Evolutionary conservation across 1,140 invertebrate genomes (phyloP).

Genomic region (Drosophila seguyi): DNA sequence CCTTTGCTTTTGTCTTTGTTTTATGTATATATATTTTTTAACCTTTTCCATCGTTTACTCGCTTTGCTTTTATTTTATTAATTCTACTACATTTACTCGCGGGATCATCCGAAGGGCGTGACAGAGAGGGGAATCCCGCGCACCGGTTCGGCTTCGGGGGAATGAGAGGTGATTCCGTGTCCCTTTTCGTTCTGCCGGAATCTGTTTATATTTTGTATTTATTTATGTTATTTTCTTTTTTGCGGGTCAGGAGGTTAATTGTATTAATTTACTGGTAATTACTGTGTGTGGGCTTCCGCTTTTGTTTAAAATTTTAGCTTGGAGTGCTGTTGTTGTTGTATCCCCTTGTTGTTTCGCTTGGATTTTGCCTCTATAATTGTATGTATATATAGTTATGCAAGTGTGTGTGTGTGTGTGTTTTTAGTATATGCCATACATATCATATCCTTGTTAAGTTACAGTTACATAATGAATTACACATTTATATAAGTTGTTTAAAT

Average conservation of each 20-base stretch:
- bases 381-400: constrained; percentile 44
- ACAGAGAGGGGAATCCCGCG: constrained; percentile 1
- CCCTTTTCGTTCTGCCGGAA: constrained; percentile 3
- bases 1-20: constrained; percentile 39
- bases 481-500: constrained; percentile 57
- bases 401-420: constrained; percentile 33
- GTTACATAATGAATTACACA: constrained; percentile 74
- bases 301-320: constrained; percentile 47
- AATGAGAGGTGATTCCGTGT: neutral
- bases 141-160: neutral
- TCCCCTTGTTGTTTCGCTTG: constrained; percentile 22
- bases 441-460: constrained; percentile 76
- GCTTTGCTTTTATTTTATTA: constrained; percentile 38
- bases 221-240: neutral
- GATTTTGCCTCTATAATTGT: constrained; percentile 46
- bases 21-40: constrained; percentile 12
- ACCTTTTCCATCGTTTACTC: constrained; percentile 11
- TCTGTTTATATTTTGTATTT: constrained; percentile 6
- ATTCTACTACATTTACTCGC: constrained; percentile 51
- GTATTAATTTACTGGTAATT: constrained; percentile 51
- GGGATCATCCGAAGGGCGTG: neutral
- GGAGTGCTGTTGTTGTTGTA: constrained; percentile 37
- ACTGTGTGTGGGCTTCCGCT: constrained; percentile 21
- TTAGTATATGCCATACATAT: constrained; percentile 65
- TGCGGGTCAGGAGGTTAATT: constrained; percentile 45